Base-by-base conservation (phyloP, 2,888 invertebrate species). In the Eumerus sabulonum region DNA sequence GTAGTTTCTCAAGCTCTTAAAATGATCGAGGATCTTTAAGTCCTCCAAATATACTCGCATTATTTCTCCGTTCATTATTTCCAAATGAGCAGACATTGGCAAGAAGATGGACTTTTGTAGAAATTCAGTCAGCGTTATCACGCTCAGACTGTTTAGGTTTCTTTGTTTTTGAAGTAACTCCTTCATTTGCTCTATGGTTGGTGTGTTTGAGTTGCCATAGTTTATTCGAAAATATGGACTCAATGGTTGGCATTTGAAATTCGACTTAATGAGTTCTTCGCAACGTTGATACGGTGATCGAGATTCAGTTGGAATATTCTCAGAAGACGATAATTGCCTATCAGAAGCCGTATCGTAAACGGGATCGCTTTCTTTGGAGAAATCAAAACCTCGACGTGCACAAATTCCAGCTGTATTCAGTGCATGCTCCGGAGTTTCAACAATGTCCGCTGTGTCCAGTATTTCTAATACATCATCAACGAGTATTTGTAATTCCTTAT, bases 1-100 rank as follows among this genome's bases (percentile, higher is more conserved):
- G 84, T 93, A 95, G 85, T 94, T 93, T 50, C 94, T 91, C n/a
- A 95, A 87, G 86, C 93, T 93, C 48, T 92, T 91, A 82, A 95
- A 90, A 87, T 95, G 94, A 16, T 92, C 91, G 42, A 94, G 90
- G 2, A 89, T 81, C 13, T 85, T 84, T 86, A 93, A 91, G 57
- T 93, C 92, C 14, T 93, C 89, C 76, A 95, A 88, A 82, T 93
- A 93, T 85, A 93, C 91, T 36, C 93, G 93, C 74, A 95, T 88
- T 16, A 95, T 91, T 7, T 94, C 94, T 76, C 92, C 93, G 71
- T 94, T 93, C 0, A 94, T 92, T 11, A 95, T 90, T 82, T 92
- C 92, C 57, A 92, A 90, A 84, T 95, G 94, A 17, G 92, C 91
- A 9, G 91, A 91, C 1, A 95, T 86, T 0, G 95, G 94, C 70